Evolutionary conservation across 1,140 invertebrate genomes (phyloP), one percentile per base, ranked within the genome.

Genomic region (Dreissena rostriformis): DNA sequence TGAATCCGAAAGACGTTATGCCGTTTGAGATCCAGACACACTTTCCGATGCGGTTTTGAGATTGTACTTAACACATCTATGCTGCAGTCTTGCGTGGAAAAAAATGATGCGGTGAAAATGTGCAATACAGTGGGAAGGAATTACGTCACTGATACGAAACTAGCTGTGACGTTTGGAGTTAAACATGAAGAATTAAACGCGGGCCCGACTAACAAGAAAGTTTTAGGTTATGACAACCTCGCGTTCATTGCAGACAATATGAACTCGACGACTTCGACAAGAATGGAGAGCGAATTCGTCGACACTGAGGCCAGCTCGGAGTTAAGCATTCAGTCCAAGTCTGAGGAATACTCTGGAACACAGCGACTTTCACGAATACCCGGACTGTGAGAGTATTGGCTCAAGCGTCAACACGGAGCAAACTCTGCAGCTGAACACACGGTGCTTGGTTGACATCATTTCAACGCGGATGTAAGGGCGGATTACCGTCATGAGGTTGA

Each of bases 61-160:
- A 84, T 84, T 0, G 66, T 74, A 11, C 61, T 84, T 15, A 84
- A 84, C 24, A 84, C 82, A 1, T 66, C 66, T 24, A 84, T 72
- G 73, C 26, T 84, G 11, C 82, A 77, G 24, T 77, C 53, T 22
- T 76, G 65, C 72, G n/a, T 12, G 5, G 82, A 78, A 65, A 77
- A 84, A 22, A 63, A n/a, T 19, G 73, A 84, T 28, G 82, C 82
- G 11, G 29, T 84, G 51, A 66, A 84, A 49, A 49, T 84, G 74
- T 84, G 82, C 53, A 71, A 72, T 14, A 84, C 24, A 66, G 52
- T 84, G 19, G 65, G 14, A 39, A 51, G 70, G 28, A 77, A 22
- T 19, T 84, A 84, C 61, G 68, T 84, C 0, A 84, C 74, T 7
- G 82, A 84, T 78, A 84, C 77, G 67, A 84, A 84, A 72, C 57